Conservation (phyloP, 2,888 invertebrate genomes). For the Gari tellinella region DNA sequence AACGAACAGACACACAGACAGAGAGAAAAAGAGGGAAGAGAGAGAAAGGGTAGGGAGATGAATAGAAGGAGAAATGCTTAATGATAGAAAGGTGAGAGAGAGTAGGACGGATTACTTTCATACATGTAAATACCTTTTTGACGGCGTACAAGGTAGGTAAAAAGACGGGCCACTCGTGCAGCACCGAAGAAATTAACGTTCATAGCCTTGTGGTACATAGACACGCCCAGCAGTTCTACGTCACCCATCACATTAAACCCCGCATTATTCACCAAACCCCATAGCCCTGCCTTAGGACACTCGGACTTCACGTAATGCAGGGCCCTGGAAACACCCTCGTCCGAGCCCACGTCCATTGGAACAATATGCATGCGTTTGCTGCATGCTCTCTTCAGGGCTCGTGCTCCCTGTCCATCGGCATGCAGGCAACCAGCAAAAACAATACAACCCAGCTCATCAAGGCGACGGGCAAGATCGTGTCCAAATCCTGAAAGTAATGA, state of each 20-base stretch:
- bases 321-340: conserved; percentile 17
- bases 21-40: too few relatives aligned
- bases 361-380: conserved; percentile 31
- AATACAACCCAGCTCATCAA: conserved; percentile 43
- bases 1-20: too few relatives aligned
- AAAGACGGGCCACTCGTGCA: conserved; percentile 16
- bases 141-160: conserved; percentile 25
- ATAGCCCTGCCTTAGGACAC: conserved; percentile 87
- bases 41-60: too few relatives aligned
- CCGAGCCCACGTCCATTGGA: conserved; percentile 35
- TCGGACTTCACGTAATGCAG: conserved; percentile 35
- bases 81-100: too few relatives aligned
- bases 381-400: conserved; percentile 4
- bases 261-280: conserved; percentile 96
- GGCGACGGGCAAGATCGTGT: conserved; percentile 27
- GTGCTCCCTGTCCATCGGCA: conserved; percentile 36
- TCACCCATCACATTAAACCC: conserved; percentile 95
- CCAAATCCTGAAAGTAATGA: conserved; percentile 63
- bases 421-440: conserved; percentile 53
- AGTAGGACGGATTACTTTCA: too few relatives aligned
- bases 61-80: too few relatives aligned
- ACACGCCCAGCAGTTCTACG: conserved; percentile 94
- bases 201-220: conserved; percentile 90
- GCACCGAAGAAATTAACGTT: conserved; percentile 87
- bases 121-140: conserved; percentile 31